Conservation (phyloP, 2,113 vertebrate genomes). For the Hirundichthys speculiger region DNA sequence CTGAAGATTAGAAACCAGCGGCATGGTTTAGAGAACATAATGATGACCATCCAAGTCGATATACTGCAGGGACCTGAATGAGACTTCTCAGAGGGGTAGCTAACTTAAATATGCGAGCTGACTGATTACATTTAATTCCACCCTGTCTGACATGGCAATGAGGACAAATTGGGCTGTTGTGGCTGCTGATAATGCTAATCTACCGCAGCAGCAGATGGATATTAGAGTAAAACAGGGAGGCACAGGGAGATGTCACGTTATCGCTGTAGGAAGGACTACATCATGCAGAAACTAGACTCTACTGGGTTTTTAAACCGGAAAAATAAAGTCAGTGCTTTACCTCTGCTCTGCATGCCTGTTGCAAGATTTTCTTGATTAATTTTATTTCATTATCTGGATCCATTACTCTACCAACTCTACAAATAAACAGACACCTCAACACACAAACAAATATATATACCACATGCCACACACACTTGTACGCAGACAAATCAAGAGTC, state of each 20-base stretch:
- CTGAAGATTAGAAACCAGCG: conserved; percentile 34
- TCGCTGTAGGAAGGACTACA: conserved; percentile 58
- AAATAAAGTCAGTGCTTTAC: conserved; percentile 64
- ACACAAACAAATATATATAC: conserved; percentile 40
- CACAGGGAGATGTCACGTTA: conserved; percentile 55
- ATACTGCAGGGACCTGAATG: conserved; percentile 39
- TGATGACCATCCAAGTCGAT: conserved; percentile 45
- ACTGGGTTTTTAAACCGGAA: conserved; percentile 62
- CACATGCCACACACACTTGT: conserved; percentile 34
- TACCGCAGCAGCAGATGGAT: conserved; percentile 44
- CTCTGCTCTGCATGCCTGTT: conserved; percentile 34
- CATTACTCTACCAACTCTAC: conserved; percentile 55
- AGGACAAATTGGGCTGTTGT: conserved; percentile 72
- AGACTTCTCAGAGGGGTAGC: conserved; percentile 54
- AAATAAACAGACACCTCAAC: conserved; percentile 59
- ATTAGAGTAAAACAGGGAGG: conserved; percentile 67
- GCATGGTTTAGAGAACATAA: conserved; percentile 52
- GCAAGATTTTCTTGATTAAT: conserved; percentile 71
- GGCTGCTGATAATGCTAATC: conserved; percentile 69
- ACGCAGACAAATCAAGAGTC: conserved; percentile 25
- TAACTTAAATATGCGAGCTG: conserved; percentile 72
- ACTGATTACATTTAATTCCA: conserved; percentile 69
- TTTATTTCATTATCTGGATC: conserved; percentile 74
- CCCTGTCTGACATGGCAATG: conserved; percentile 57
- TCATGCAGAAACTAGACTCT: conserved; percentile 67